These are phyloP conservation scores for Formicarius rufipectus DNA, from an alignment of 2,113 vertebrate species.

Conservation along the genomic window DNA sequence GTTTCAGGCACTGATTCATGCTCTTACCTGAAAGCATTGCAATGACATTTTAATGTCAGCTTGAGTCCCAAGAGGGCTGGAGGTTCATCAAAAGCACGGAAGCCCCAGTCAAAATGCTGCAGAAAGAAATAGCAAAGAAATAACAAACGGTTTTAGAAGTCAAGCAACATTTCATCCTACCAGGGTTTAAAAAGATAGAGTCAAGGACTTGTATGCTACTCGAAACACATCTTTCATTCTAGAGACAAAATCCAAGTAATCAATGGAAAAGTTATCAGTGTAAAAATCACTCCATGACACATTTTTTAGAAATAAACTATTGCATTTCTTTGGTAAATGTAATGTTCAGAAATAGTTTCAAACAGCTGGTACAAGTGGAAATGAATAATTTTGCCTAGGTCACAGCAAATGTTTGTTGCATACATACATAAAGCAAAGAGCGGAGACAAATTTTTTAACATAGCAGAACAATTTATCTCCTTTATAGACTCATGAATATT, in stretches of 20 bases:
- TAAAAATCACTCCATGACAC: slow-evolving; percentile 20
- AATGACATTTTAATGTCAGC: neutral
- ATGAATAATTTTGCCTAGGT: slow-evolving; percentile 54
- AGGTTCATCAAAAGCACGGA: neutral
- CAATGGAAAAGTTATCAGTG: slow-evolving; percentile 25
- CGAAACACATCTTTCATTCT: neutral
- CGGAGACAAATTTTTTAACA: slow-evolving; percentile 2
- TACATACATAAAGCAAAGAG: slow-evolving; percentile 25
- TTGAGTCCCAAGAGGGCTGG: neutral
- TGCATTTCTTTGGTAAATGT: slow-evolving; percentile 45
- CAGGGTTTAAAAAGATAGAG: neutral
- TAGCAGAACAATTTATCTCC: slow-evolving; percentile 48
- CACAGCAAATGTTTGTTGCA: slow-evolving; percentile 40
- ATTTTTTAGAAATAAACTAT: neutral
- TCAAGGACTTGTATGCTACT: neutral
- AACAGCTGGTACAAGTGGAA: slow-evolving; percentile 53
- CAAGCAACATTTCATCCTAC: neutral
- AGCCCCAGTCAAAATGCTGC: neutral
- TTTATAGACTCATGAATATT: slow-evolving; percentile 56
- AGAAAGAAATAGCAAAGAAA: neutral
- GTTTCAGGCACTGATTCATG: neutral
- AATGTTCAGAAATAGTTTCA: slow-evolving; percentile 37
- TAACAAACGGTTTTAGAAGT: neutral
- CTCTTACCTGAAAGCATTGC: neutral
- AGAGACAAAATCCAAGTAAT: neutral